A percentile compares a stretch with the other conserved stretches of the same genome.
Conservation (phyloP, 2,888 invertebrate species). For the Cryptophagus acutangulus region DNA sequence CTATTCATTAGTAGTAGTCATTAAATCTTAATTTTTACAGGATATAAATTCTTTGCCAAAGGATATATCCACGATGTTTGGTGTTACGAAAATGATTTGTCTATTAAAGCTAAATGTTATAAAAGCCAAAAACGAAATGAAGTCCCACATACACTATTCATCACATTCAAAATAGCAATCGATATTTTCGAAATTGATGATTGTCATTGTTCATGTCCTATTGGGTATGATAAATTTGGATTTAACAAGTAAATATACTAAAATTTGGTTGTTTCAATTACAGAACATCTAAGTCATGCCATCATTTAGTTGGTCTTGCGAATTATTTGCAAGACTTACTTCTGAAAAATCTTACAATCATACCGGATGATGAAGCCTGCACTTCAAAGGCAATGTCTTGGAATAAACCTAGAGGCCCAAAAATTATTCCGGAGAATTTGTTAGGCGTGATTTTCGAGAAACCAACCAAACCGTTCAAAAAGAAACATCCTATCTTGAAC, state of each 20-base stretch:
- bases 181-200: not conserved
- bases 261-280: too few species aligned
- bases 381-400: slow-evolving; percentile 3
- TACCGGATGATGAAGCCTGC: not conserved
- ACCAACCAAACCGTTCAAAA: slow-evolving; percentile 4
- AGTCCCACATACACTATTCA: not conserved
- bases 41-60: slow-evolving; percentile 1
- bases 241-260: too few species aligned
- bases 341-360: not conserved
- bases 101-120: not conserved
- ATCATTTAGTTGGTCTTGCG: not conserved
- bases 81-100: not conserved
- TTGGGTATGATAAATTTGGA: not conserved
- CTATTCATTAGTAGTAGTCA: not conserved
- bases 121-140: not conserved
- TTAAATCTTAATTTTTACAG: not conserved
- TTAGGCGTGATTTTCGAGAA: not conserved
- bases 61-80: not conserved
- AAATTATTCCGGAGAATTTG: slow-evolving; percentile 3
- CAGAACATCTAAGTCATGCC: too few species aligned
- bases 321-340: not conserved
- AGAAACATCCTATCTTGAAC: too few species aligned
- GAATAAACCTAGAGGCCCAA: slow-evolving; percentile 2
- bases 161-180: not conserved
- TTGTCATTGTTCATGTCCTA: not conserved